Evolutionary conservation across 2,797 vertebrate species (phyloP).

Genomic region (Eurystomus glaucurus): DNA sequence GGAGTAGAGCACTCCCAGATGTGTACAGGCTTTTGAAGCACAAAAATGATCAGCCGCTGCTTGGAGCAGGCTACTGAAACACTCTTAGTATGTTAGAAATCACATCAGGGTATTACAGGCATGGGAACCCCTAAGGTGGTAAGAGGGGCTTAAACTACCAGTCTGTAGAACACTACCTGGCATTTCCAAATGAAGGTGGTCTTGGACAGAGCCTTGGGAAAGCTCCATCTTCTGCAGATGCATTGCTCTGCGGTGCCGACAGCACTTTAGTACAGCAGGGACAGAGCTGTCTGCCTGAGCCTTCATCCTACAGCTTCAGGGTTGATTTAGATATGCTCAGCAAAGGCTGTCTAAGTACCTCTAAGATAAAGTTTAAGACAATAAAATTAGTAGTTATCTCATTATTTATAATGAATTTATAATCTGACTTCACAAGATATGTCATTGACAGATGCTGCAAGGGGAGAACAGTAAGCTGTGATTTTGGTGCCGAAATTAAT

Average conservation of each 20-base stretch:
- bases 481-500: not conserved
- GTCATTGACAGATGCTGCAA: not conserved
- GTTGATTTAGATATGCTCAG: not conserved
- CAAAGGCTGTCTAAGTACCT: not conserved
- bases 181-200: not conserved
- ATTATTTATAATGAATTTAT: not conserved
- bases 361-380: not conserved
- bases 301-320: not conserved
- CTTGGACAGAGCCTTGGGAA: not conserved
- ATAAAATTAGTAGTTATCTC: not conserved
- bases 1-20: not conserved
- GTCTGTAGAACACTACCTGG: not conserved
- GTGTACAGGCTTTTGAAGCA: not conserved
- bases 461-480: not conserved
- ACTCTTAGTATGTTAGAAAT: not conserved
- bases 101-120: not conserved
- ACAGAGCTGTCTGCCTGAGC: not conserved
- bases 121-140: not conserved
- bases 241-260: rapidly evolving
- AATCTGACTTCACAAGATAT: not conserved
- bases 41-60: not conserved
- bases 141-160: not conserved
- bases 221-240: not conserved
- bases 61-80: not conserved
- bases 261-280: not conserved